These are phyloP conservation scores for Adelognathus sp. DNA, from an alignment of 2,888 invertebrate species.

Conservation along the genomic window DNA sequence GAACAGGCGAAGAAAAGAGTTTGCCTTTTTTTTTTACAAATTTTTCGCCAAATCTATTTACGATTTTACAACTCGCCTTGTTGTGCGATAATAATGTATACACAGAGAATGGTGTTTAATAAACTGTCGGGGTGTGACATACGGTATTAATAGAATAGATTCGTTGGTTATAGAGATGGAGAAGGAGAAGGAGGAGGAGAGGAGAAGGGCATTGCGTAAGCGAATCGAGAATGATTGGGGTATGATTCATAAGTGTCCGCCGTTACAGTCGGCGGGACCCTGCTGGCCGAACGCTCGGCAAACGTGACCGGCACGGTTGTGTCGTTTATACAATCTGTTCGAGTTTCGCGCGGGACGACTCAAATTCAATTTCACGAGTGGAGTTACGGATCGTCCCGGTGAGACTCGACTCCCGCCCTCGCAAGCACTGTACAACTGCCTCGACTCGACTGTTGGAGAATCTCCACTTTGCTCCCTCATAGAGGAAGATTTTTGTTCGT, in stretches of 20 bases:
- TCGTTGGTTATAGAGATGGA: constrained; percentile 37
- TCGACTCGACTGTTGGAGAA: too few relatives aligned
- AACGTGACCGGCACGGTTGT: constrained; percentile 32
- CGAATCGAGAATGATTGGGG: constrained; percentile 65
- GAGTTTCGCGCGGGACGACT: constrained; percentile 34
- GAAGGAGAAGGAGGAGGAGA: too few relatives aligned
- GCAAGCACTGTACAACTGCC: too few relatives aligned
- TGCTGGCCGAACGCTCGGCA: constrained; percentile 13
- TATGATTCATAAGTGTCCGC: constrained; percentile 63
- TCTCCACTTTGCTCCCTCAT: too few relatives aligned
- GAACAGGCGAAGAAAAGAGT: background rate
- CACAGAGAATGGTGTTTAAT: constrained; percentile 40
- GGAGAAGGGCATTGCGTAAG: constrained; percentile 60
- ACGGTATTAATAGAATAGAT: constrained; percentile 46
- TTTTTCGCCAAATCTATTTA: background rate
- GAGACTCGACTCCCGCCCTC: too few relatives aligned
- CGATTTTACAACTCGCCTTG: background rate
- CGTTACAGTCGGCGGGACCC: constrained; percentile 54
- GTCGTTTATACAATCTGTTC: constrained; percentile 56
- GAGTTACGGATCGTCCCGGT: background rate
- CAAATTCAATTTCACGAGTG: constrained; percentile 58
- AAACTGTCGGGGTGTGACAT: constrained; percentile 52
- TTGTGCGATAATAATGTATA: constrained; percentile 13
- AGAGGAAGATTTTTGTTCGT: too few relatives aligned
- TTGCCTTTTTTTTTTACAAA: background rate